Conservation (phyloP, 2,797 vertebrate species). For the Anguilla anguilla region DNA sequence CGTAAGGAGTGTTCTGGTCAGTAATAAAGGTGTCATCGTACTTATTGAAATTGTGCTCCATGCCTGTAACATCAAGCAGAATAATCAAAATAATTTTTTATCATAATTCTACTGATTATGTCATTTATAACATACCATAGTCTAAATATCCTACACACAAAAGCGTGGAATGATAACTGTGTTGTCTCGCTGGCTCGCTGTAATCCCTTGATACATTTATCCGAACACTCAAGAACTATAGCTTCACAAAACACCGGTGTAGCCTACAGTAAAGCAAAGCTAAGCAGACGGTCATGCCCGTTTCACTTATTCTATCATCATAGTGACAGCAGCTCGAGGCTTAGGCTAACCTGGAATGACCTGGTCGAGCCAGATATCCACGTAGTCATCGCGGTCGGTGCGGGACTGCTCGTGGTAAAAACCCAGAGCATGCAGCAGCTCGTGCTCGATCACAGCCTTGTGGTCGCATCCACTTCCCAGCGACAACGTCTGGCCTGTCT, state of each 20-base stretch:
- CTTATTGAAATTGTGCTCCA: slow-evolving; percentile 82
- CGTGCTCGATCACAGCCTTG: slow-evolving; percentile 86
- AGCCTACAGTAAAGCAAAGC: too few species aligned
- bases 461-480: slow-evolving; percentile 80
- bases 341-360: slow-evolving; percentile 72
- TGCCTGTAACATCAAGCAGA: slow-evolving; percentile 63
- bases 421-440: slow-evolving; percentile 84
- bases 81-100: neutral
- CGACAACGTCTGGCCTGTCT: slow-evolving; percentile 82
- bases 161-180: neutral
- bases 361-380: slow-evolving; percentile 85
- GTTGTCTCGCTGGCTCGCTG: neutral
- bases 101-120: neutral
- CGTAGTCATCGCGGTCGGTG: slow-evolving; percentile 86
- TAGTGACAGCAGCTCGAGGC: neutral
- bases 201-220: neutral
- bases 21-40: slow-evolving; percentile 81
- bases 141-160: neutral
- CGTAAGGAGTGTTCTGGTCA: slow-evolving; percentile 89
- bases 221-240: neutral
- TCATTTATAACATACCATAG: neutral
- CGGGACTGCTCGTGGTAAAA: slow-evolving; percentile 90
- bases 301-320: neutral
- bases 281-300: neutral
- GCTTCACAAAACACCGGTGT: neutral